phyloP scores from a whole-genome alignment of 2,888 invertebrate species.

The Halocaridina rubra region DNA sequence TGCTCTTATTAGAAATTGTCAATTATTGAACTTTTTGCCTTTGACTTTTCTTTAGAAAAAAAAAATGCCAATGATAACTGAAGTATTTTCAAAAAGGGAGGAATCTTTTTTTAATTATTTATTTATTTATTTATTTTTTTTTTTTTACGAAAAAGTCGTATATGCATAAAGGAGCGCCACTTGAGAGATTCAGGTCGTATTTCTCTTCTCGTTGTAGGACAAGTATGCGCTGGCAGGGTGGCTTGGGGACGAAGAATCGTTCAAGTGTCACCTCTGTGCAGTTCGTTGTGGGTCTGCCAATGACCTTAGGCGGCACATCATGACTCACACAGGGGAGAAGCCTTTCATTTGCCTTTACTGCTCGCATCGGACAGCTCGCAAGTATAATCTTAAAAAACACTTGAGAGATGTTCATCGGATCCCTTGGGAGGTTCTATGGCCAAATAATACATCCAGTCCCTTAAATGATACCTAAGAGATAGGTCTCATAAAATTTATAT shows the following conservation, averaged over 20 bases:
- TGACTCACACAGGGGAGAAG: slow-evolving; percentile 61
- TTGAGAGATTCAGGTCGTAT: background rate
- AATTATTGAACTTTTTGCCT: too few relatives aligned
- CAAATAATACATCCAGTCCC: background rate
- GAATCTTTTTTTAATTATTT: too few relatives aligned
- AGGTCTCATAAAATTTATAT: too few relatives aligned
- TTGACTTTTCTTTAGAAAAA: too few relatives aligned
- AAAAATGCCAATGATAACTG: too few relatives aligned
- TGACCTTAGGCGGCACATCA: slow-evolving; percentile 53
- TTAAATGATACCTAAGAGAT: background rate
- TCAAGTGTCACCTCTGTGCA: slow-evolving; percentile 44
- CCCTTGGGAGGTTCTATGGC: slow-evolving; percentile 27
- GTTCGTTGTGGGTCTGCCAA: slow-evolving; percentile 37
- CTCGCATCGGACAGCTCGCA: slow-evolving; percentile 52
- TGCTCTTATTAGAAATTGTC: too few relatives aligned
- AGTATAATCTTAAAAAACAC: slow-evolving; percentile 61
- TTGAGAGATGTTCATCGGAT: slow-evolving; percentile 40
- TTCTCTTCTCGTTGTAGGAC: slow-evolving; percentile 50
- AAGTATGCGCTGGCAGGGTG: slow-evolving; percentile 54
- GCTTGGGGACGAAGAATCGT: slow-evolving; percentile 39
- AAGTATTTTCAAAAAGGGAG: too few relatives aligned
- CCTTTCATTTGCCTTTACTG: slow-evolving; percentile 53
- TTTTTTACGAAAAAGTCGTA: background rate
- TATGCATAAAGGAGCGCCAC: background rate
- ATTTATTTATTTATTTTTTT: too few relatives aligned